These are phyloP conservation scores for Cottus gobio DNA, from an alignment of 2,113 vertebrate genomes.

Conservation along the genomic window DNA sequence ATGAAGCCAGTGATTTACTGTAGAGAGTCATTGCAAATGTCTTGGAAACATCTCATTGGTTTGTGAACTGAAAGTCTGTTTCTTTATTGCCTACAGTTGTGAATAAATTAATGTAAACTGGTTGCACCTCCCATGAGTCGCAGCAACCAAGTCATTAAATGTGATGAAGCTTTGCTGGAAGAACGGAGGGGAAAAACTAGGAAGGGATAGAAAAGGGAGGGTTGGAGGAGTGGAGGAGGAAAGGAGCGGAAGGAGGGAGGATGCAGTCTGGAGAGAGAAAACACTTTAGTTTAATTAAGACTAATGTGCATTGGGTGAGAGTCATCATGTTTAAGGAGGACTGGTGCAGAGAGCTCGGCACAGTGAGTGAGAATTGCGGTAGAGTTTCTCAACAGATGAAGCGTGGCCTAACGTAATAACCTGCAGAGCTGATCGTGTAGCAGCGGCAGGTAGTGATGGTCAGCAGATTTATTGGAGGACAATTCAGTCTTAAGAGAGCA, in stretches of 20 bases:
- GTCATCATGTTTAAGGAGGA: constrained; percentile 49
- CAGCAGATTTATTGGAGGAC: constrained; percentile 30
- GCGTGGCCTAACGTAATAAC: constrained; percentile 46
- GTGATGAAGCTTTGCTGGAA: constrained; percentile 49
- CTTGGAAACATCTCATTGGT: constrained; percentile 37
- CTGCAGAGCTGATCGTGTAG: constrained; percentile 52
- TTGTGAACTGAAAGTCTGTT: background rate
- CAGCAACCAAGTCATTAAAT: constrained; percentile 47
- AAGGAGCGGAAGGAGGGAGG: constrained; percentile 22
- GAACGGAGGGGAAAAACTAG: background rate
- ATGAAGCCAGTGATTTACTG: constrained; percentile 18
- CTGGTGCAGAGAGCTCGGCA: constrained; percentile 31
- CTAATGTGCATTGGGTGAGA: constrained; percentile 46
- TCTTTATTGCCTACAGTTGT: constrained; percentile 37
- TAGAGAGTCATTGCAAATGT: constrained; percentile 15
- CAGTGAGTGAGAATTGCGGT: constrained; percentile 28
- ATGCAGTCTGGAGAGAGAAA: constrained; percentile 43
- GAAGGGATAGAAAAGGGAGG: constrained; percentile 16
- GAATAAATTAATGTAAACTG: constrained; percentile 67
- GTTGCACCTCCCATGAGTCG: constrained; percentile 57
- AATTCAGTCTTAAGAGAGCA: constrained; percentile 12
- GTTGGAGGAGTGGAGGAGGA: constrained; percentile 19
- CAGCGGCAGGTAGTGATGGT: constrained; percentile 28
- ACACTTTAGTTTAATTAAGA: constrained; percentile 68
- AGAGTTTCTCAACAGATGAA: constrained; percentile 47